These are phyloP conservation scores for Loriculus beryllinus DNA, from an alignment of 2,797 vertebrate genomes.

Conservation along the genomic window DNA sequence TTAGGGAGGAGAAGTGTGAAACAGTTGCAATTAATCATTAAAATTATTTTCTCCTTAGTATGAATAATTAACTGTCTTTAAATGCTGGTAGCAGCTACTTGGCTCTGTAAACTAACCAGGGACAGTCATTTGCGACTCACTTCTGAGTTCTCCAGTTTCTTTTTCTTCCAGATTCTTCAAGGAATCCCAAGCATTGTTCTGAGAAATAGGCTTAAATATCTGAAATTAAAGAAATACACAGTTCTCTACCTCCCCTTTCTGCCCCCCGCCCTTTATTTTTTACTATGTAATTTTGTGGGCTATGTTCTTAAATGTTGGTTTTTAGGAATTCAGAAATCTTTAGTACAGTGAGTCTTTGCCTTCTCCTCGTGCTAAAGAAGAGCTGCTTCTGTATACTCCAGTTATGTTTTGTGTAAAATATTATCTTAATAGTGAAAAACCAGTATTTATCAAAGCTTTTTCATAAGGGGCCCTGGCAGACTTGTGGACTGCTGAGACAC, in stretches of 20 bases:
- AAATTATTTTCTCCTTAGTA: neutral
- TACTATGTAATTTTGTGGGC: neutral
- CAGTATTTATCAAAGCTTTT: neutral
- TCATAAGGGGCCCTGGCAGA: neutral
- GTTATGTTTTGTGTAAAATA: neutral
- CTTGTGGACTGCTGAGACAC: neutral
- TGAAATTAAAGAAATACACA: neutral
- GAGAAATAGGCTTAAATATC: neutral
- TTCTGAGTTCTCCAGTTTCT: neutral
- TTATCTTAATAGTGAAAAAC: neutral
- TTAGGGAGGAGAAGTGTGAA: neutral
- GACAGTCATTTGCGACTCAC: neutral
- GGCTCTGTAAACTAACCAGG: neutral
- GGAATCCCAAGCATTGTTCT: neutral
- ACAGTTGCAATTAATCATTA: neutral
- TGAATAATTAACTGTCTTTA: neutral
- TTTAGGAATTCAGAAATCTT: neutral
- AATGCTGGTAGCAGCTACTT: neutral
- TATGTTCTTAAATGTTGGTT: neutral
- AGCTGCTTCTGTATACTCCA: neutral
- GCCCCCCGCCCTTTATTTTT: neutral
- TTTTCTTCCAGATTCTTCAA: neutral
- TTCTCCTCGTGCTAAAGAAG: neutral
- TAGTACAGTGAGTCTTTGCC: neutral
- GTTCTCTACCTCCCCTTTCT: neutral